Base-by-base conservation (phyloP, 2,888 invertebrate species). In the Andrena minutula region DNA sequence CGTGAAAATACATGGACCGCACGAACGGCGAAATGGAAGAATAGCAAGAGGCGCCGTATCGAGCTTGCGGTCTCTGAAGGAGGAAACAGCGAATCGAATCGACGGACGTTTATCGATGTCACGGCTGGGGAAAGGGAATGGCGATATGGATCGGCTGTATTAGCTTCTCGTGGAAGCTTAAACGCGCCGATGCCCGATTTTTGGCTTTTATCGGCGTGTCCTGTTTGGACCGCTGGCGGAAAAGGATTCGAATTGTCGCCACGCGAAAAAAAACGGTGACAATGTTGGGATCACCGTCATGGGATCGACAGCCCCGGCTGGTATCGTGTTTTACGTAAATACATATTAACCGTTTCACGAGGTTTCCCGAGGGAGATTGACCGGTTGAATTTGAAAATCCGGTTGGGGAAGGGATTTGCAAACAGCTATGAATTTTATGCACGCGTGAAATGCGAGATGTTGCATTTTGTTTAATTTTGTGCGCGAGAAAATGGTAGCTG, bases 271-370 rank as follows among this genome's bases (percentile, higher is more conserved):
- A 78, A 12, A 26, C 79, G 28, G 10, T 49, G 64, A 65, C 78
- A 78, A 70, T 51, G 66, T n/a, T 26, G n/a, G 23, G 51, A 66
- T 53, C 32, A 61, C 60, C 35, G 49, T 66, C 61, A 26, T 66
- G n/a, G 60, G 53, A 75, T 49, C n/a, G 41, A 28, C 35, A 70
- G 47, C 56, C 64, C 65, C 41, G 16, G 35, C 66, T 51, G 58
- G 41, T 70, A 78, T 65, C 79, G 64, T 58, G n/a, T 56, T 79
- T 70, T 53, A 7, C 35, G 79, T 53, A 70, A 64, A 79, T 41
- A 16, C 41, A 41, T 79, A 79, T 78, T 71, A 79, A 79, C 68
- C 71, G 53, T 73, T 73, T 72, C 16, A 20, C 23, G 26, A 23
- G 10, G 10, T 26, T 12, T 26, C 23, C 26, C 23, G 26, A 2